A percentile compares a stretch with the other conserved stretches of the same genome.
These are phyloP conservation scores for Panthera leo DNA, from an alignment of 2,113 vertebrate genomes.

Conservation along the genomic window DNA sequence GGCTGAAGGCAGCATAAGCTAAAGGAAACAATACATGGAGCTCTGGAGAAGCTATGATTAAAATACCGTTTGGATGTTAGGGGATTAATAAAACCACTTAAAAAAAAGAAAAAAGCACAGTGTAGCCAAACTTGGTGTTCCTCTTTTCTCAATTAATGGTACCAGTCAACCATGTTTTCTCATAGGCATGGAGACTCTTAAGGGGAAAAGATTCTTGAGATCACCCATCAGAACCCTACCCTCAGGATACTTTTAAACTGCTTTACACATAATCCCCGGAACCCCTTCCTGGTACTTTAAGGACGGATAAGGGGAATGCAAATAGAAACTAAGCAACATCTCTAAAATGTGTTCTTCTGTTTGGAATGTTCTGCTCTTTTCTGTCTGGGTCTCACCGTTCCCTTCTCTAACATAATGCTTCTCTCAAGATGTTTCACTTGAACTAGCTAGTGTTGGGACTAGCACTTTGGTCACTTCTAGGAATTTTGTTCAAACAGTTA, in stretches of 20 bases:
- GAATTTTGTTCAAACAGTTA: not conserved
- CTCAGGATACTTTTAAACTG: not conserved
- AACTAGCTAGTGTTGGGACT: too few species aligned
- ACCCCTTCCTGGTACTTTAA: not conserved
- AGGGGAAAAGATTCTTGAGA: not conserved
- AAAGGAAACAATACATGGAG: conserved; percentile 30
- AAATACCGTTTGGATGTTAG: not conserved
- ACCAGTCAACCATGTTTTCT: not conserved
- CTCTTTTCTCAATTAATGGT: not conserved
- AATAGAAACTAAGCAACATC: not conserved
- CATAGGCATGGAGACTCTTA: not conserved
- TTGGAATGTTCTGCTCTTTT: not conserved
- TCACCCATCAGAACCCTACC: not conserved
- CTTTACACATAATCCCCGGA: not conserved
- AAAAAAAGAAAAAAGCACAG: too few species aligned
- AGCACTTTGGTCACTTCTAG: not conserved
- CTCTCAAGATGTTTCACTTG: not conserved
- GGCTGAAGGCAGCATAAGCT: conserved; percentile 17
- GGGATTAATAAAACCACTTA: not conserved
- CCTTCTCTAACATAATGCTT: not conserved
- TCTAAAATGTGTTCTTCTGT: not conserved
- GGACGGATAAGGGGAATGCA: not conserved
- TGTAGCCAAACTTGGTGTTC: not conserved
- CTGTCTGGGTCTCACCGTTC: not conserved
- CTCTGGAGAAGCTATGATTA: conserved; percentile 17